Conservation (phyloP, 2,888 invertebrate species). For the Mylabris sibirica region DNA sequence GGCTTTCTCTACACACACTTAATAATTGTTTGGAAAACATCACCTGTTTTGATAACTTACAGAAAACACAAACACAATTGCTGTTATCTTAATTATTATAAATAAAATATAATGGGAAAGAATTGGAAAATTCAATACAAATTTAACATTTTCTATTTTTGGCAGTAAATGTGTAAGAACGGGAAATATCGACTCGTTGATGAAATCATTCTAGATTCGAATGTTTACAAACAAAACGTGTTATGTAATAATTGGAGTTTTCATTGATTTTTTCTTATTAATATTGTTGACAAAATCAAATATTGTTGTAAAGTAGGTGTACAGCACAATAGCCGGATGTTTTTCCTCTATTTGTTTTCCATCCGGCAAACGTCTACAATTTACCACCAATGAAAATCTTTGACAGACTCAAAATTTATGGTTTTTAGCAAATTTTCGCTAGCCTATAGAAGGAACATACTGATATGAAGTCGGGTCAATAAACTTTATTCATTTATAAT, state of each 20-base stretch:
- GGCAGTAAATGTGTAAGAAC: background rate
- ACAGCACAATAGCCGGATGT: background rate
- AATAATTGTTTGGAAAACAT: background rate
- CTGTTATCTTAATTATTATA: background rate
- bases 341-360: background rate
- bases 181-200: background rate
- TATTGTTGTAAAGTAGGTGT: background rate
- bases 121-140: no score
- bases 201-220: slow-evolving; percentile 3
- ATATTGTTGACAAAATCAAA: background rate
- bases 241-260: slow-evolving; percentile 3
- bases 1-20: background rate
- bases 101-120: background rate
- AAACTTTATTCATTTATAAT: no score
- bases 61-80: background rate
- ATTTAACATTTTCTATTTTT: no score
- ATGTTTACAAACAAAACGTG: slow-evolving; percentile 5
- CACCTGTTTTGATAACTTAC: background rate
- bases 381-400: no score
- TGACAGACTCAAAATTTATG: no score
- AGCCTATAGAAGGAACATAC: background rate
- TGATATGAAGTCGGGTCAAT: background rate
- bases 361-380: background rate
- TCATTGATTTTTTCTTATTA: background rate
- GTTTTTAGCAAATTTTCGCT: background rate